phyloP scores from a whole-genome alignment of 2,888 invertebrate genomes.

The Cepaea hortensis region DNA sequence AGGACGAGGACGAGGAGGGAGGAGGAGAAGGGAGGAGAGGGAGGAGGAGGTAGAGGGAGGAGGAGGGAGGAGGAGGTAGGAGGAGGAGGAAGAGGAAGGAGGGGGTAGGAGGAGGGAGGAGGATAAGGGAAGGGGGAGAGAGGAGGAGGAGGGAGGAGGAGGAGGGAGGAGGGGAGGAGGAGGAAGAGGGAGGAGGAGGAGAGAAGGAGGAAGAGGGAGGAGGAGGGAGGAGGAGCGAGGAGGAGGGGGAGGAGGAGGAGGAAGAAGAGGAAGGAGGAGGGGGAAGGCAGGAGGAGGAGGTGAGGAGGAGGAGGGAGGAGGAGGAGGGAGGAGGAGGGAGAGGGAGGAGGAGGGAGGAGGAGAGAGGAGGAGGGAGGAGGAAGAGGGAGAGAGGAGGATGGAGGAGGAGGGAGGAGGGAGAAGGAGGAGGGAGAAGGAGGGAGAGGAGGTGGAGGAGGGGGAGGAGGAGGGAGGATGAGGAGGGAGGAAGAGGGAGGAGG shows the following conservation, averaged over 20 bases:
- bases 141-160: background rate
- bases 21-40: background rate
- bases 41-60: background rate
- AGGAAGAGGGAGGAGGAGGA: background rate
- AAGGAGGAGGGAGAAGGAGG: background rate
- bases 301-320: background rate
- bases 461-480: too few relatives aligned
- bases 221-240: background rate
- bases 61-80: too few relatives aligned
- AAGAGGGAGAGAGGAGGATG: background rate
- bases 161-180: background rate
- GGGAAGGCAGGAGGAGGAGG: too few relatives aligned
- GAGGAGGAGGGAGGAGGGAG: too few relatives aligned
- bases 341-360: too few relatives aligned
- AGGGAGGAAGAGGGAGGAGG: too few relatives aligned
- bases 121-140: background rate
- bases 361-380: too few relatives aligned
- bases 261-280: background rate
- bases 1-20: too few relatives aligned
- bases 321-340: too few relatives aligned
- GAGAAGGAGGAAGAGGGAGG: constrained; percentile 2
- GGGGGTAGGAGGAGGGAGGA: too few relatives aligned
- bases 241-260: background rate
- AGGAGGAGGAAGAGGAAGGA: too few relatives aligned
- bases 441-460: too few relatives aligned